Percentiles rank a stretch among this genome's conserved stretches.
These are phyloP conservation scores for Dipus sagitta DNA, from an alignment of 2,797 vertebrate species.

Conservation along the genomic window DNA sequence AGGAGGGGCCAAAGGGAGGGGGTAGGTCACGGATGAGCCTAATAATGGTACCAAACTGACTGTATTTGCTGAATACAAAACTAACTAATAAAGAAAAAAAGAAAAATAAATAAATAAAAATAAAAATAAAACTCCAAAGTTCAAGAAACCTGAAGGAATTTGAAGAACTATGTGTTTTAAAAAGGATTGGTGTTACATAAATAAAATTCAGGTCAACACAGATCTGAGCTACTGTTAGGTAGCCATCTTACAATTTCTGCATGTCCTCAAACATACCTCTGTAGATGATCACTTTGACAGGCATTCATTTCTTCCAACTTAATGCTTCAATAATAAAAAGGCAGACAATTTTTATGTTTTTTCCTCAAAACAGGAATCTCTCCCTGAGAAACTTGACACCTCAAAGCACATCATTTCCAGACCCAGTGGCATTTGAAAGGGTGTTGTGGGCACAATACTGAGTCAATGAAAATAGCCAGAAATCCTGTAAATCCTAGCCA, in stretches of 20 bases:
- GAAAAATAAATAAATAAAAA: too few relatives aligned
- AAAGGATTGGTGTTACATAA: background rate
- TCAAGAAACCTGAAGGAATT: background rate
- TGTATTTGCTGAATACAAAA: too few relatives aligned
- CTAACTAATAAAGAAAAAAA: too few relatives aligned
- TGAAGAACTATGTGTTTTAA: background rate
- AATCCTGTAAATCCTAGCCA: background rate
- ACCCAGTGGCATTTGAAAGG: slow-evolving; percentile 2
- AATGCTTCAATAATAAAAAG: background rate
- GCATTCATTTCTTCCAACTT: slow-evolving; percentile 40
- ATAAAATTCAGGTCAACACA: background rate
- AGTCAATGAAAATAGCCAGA: slow-evolving; percentile 6
- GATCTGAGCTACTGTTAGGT: background rate
- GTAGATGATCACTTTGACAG: background rate
- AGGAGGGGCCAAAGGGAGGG: too few relatives aligned
- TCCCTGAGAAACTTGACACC: background rate
- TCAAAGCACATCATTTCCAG: slow-evolving; percentile 22
- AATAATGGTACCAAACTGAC: too few relatives aligned
- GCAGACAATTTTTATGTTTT: slow-evolving; percentile 30
- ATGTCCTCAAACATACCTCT: background rate
- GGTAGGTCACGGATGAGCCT: too few relatives aligned
- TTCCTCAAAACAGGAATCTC: slow-evolving; percentile 1
- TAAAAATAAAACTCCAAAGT: background rate
- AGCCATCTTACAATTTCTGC: background rate
- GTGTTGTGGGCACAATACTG: background rate